Percentiles rank a stretch among this genome's conserved stretches.
These are phyloP conservation scores for Camponotus fellah DNA, from an alignment of 2,888 invertebrate species.

Conservation along the genomic window DNA sequence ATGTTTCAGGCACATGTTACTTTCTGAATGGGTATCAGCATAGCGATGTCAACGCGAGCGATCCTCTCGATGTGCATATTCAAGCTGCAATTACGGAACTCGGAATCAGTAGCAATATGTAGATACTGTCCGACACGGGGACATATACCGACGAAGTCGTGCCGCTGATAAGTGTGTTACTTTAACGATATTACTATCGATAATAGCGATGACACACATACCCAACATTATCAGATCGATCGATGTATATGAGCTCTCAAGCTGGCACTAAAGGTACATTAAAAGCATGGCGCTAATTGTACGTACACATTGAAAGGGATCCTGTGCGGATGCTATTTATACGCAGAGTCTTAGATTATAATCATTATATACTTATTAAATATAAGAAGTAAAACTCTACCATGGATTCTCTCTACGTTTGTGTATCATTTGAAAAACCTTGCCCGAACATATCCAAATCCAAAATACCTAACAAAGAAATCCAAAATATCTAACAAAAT, in stretches of 20 bases:
- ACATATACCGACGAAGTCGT: constrained; percentile 55
- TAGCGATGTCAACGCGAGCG: constrained; percentile 88
- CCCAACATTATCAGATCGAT: constrained; percentile 53
- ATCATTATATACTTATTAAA: constrained; percentile 73
- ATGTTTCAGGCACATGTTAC: constrained; percentile 93
- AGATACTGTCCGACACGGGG: constrained; percentile 70
- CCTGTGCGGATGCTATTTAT: constrained; percentile 74
- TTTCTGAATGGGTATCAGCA: constrained; percentile 94
- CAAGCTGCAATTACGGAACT: constrained; percentile 89
- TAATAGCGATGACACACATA: constrained; percentile 62
- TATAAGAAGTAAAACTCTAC: constrained; percentile 72
- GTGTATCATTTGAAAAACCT: constrained; percentile 43
- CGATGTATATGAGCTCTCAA: constrained; percentile 59
- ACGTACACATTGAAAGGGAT: constrained; percentile 62
- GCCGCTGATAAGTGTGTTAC: constrained; percentile 65
- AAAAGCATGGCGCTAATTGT: constrained; percentile 65
- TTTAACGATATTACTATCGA: constrained; percentile 64
- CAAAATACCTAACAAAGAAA: neutral
- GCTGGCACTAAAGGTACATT: constrained; percentile 61
- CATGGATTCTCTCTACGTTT: constrained; percentile 44
- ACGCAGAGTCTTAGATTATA: constrained; percentile 76
- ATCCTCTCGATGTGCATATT: constrained; percentile 90
- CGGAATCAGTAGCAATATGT: constrained; percentile 87
- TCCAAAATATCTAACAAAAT: neutral
- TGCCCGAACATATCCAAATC: neutral